Base-by-base conservation (phyloP, 2,113 vertebrate genomes). In the Perca fluviatilis region DNA sequence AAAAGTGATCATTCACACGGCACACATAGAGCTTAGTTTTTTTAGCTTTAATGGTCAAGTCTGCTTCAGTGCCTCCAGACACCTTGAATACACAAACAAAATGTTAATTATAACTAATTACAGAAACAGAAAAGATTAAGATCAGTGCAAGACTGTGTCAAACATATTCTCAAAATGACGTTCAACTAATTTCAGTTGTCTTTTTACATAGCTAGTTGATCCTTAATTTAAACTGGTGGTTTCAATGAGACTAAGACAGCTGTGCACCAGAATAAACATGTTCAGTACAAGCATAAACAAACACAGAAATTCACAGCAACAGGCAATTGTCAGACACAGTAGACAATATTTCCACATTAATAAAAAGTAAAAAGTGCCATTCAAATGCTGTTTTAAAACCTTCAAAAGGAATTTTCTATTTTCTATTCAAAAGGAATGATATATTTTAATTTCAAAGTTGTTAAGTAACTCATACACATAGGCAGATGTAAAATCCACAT, bases 11-110 rank as follows among this genome's bases (percentile, higher is more conserved):
- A 8, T 95, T 95, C 71, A 97, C 89, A 81, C 97, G 87, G 88
- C 97, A 97, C 67, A 95, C 92, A n/a, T 93, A 97, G 1, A 91
- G 89, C 15, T 95, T 94, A 14, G 91, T 95, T 79, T 91, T 93
- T 69, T 85, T 80, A 4, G 96, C 93, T 58, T 3, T 89, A 69
- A 97, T 57, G 30, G 87, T 92, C 84, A 97, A 84, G 15, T 96
- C 95, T 67, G 94, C 74, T 27, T 87, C 74, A 36, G 90, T 96
- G 19, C 91, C 97, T 70, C 93, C 96, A 9, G 71, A 56, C n/a
- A 97, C 92, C 92, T 95, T 67, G 5, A 46, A 63, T 47, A 65
- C 6, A 47, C 63, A 43, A 6, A 56, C 11, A 63, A 19, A 75
- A 57, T 13, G 13, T 62, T 21, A 2, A 40, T 13, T 5, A n/a